Evolutionary conservation across 2,797 vertebrate species (phyloP).

Genomic region (Ciconia nigra): DNA sequence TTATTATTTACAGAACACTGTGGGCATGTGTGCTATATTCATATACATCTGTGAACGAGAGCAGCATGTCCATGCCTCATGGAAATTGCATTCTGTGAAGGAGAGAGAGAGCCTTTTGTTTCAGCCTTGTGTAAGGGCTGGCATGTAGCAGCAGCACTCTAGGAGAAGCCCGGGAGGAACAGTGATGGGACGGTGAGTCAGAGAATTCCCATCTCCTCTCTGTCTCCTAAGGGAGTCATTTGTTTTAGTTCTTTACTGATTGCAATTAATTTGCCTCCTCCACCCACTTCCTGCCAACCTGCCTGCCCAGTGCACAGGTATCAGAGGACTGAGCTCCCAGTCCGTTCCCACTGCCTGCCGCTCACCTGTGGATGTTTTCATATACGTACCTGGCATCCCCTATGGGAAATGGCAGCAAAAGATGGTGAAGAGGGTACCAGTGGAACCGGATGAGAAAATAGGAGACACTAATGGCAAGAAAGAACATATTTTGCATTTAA

Average conservation of each 20-base stretch:
- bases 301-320: background rate
- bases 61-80: background rate
- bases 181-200: conserved; percentile 3
- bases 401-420: background rate
- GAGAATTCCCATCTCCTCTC: conserved; percentile 32
- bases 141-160: background rate
- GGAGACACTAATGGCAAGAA: background rate
- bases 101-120: background rate
- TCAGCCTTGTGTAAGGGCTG: background rate
- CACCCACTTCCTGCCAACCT: background rate
- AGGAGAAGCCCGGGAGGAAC: conserved; percentile 21
- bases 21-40: background rate
- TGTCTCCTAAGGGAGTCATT: conserved; percentile 13
- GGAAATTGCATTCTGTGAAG: background rate
- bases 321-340: background rate
- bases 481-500: background rate
- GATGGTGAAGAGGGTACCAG: background rate
- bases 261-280: conserved; percentile 19
- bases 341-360: background rate
- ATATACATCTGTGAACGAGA: background rate
- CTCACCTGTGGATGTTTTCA: background rate
- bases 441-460: background rate
- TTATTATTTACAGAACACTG: background rate
- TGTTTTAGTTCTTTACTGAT: background rate
- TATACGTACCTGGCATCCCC: background rate